phyloP scores from a whole-genome alignment of 2,113 vertebrate species.

The Sebastes schlegelii region DNA sequence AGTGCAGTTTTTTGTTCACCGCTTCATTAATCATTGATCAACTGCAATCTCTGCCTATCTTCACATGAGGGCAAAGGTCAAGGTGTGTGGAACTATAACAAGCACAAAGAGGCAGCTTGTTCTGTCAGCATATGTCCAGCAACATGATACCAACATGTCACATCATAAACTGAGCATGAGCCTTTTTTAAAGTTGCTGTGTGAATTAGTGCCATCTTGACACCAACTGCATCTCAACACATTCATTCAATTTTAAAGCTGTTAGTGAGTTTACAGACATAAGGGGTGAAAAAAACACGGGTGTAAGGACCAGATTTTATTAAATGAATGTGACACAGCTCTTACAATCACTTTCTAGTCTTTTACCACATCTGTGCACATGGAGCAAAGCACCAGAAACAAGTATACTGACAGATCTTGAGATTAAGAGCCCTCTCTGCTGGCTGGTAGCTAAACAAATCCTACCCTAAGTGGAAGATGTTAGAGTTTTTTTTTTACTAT shows the following conservation, averaged over 20 bases:
- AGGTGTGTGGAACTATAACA: conserved; percentile 48
- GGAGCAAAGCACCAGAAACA: conserved; percentile 45
- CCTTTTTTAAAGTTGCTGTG: neutral
- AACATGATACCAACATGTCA: neutral
- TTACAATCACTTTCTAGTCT: conserved; percentile 34
- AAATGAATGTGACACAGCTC: conserved; percentile 38
- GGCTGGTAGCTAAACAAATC: conserved; percentile 31
- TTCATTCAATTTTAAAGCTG: neutral
- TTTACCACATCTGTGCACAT: conserved; percentile 32
- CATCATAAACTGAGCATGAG: neutral
- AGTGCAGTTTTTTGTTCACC: conserved; percentile 9
- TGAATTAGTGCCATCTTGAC: neutral
- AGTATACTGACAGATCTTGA: conserved; percentile 18
- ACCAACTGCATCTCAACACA: neutral
- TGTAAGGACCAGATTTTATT: conserved; percentile 59
- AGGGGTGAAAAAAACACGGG: neutral
- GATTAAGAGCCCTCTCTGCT: conserved; percentile 49
- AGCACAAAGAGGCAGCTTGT: conserved; percentile 17
- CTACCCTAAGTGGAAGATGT: conserved; percentile 24
- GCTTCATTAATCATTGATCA: conserved; percentile 82
- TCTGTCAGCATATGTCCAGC: conserved; percentile 18
- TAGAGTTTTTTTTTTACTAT: conserved; percentile 37
- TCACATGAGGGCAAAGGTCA: conserved; percentile 78
- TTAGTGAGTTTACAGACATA: neutral
- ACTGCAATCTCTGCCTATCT: conserved; percentile 63